A percentile compares a stretch with the other conserved stretches of the same genome.
phyloP scores from a whole-genome alignment of 2,797 vertebrate species.

The Novumbra hubbsi region DNA sequence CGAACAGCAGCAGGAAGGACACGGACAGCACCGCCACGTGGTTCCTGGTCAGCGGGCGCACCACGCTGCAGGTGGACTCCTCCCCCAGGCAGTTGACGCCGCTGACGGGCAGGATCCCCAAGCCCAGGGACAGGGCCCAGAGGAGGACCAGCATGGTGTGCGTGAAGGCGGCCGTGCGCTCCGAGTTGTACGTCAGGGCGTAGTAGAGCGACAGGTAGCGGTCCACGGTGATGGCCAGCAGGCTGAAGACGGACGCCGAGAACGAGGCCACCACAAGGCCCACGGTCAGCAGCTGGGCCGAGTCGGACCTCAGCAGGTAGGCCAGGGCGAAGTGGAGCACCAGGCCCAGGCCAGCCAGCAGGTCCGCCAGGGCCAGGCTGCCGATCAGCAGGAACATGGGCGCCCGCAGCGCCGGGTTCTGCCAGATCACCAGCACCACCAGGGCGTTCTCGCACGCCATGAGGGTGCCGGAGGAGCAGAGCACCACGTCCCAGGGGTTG shows the following conservation, averaged over 20 bases:
- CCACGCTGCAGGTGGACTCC: conserved; percentile 93
- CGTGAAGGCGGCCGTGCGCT: conserved; percentile 95
- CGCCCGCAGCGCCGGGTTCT: conserved; percentile 91
- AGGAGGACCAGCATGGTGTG: conserved; percentile 94
- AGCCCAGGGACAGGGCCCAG: conserved; percentile 90
- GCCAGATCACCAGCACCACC: conserved; percentile 98
- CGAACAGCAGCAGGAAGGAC: conserved; percentile 96
- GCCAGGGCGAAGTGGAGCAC: conserved; percentile 94
- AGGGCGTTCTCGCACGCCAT: conserved; percentile 97
- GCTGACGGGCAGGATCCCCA: conserved; percentile 91
- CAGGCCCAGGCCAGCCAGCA: conserved; percentile 93
- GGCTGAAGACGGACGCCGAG: conserved; percentile 95
- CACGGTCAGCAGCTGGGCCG: conserved; percentile 90
- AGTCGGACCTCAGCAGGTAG: conserved; percentile 92
- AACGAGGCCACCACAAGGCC: conserved; percentile 97
- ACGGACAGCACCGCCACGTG: conserved; percentile 91
- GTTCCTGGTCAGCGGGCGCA: conserved; percentile 96
- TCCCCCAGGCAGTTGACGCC: conserved; percentile 97
- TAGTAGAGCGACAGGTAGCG: conserved; percentile 98
- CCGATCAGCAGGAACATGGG: conserved; percentile 98
- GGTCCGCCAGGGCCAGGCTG: conserved; percentile 95
- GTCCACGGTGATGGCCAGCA: conserved; percentile 97
- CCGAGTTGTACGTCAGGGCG: conserved; percentile 95
- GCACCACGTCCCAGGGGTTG: conserved; percentile 98
- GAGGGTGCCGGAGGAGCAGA: conserved; percentile 94